A percentile compares a stretch with the other conserved stretches of the same genome.
These are phyloP conservation scores for Cataglyphis livida DNA, from an alignment of 2,888 invertebrate species.

Conservation along the genomic window DNA sequence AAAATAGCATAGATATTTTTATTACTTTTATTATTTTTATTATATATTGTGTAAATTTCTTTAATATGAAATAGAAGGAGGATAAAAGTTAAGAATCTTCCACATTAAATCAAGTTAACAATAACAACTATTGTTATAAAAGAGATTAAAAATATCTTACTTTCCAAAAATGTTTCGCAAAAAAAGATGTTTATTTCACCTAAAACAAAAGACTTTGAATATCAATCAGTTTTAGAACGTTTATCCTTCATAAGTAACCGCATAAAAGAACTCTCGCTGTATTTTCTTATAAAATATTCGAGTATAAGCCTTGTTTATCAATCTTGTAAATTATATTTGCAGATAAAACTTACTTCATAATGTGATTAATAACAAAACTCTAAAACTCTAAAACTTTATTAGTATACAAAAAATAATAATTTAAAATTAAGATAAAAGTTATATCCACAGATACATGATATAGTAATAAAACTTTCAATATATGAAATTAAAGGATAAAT, in stretches of 20 bases:
- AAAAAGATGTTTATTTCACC: background rate
- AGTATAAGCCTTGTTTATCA: background rate
- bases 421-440: background rate
- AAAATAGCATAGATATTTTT: background rate
- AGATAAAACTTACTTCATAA: background rate
- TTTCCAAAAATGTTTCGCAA: background rate
- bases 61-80: background rate
- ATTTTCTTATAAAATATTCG: background rate
- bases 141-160: background rate
- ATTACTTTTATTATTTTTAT: background rate
- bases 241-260: background rate
- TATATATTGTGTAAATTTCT: background rate
- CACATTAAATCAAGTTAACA: background rate
- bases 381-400: background rate
- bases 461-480: background rate
- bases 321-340: background rate
- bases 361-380: background rate
- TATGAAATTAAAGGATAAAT: background rate
- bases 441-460: background rate
- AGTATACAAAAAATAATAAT: background rate
- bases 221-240: background rate
- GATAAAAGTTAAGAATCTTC: background rate
- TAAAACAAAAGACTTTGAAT: background rate
- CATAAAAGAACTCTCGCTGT: background rate
- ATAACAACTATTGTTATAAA: background rate